Percentiles rank a stretch among this genome's conserved stretches.
Conservation (phyloP, 2,113 vertebrate genomes). For the Melanerpes formicivorus region DNA sequence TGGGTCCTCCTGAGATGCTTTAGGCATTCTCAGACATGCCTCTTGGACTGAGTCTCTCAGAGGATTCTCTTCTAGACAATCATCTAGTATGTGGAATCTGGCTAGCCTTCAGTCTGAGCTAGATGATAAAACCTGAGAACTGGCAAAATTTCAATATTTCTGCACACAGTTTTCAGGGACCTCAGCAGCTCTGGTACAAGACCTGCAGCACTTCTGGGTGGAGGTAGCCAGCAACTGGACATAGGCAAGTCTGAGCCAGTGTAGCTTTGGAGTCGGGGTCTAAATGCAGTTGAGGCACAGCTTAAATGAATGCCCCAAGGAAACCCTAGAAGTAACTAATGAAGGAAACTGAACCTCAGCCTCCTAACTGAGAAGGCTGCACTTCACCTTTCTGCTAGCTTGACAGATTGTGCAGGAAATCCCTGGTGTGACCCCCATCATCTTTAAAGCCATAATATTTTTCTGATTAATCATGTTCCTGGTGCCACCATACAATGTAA, state of each 20-base stretch:
- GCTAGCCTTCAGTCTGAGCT: neutral
- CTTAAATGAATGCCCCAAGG: neutral
- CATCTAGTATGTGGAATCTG: neutral
- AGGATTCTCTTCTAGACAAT: neutral
- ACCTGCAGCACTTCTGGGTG: neutral
- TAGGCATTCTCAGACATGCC: neutral
- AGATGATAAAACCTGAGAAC: neutral
- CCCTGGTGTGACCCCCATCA: neutral
- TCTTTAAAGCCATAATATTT: neutral
- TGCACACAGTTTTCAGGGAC: neutral
- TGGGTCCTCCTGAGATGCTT: neutral
- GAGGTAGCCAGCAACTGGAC: neutral
- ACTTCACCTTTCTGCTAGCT: neutral
- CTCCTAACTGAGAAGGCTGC: neutral
- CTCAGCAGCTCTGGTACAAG: neutral
- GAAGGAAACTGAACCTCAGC: neutral
- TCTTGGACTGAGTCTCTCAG: neutral
- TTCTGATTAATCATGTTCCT: neutral
- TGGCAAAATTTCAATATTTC: neutral
- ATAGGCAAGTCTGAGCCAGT: neutral
- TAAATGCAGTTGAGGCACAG: neutral
- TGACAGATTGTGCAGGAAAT: neutral
- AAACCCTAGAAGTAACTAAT: neutral
- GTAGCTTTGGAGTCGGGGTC: neutral
- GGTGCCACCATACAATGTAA: neutral